These are phyloP conservation scores for Megalurothrips usitatus DNA, from an alignment of 2,888 invertebrate genomes.

Conservation along the genomic window DNA sequence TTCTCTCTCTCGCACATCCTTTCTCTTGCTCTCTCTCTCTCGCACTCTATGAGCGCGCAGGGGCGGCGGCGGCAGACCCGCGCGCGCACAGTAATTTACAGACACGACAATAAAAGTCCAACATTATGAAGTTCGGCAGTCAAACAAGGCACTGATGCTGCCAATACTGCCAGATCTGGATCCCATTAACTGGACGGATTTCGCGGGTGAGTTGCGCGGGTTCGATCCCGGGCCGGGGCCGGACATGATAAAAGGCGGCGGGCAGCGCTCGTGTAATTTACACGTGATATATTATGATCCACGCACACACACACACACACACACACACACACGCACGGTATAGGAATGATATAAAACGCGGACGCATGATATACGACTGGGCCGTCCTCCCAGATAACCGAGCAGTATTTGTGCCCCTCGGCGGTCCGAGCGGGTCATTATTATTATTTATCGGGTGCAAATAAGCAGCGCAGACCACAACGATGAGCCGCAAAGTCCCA, in stretches of 20 bases:
- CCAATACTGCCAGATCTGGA: too few species aligned
- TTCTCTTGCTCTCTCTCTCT: too few species aligned
- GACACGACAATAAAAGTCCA: background rate
- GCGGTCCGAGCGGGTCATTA: background rate
- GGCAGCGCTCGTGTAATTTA: background rate
- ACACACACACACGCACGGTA: background rate
- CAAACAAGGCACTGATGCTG: slow-evolving; percentile 1
- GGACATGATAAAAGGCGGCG: background rate
- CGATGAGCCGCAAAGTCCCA: too few species aligned
- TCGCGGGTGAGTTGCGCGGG: background rate
- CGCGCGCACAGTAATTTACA: background rate
- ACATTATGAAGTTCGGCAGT: slow-evolving; percentile 17
- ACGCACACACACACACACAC: background rate
- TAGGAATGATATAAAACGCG: slow-evolving; percentile 17
- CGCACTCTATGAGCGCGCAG: too few species aligned
- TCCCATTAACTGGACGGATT: too few species aligned
- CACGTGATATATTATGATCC: slow-evolving; percentile 23
- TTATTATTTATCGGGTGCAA: slow-evolving; percentile 8
- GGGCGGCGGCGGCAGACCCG: too few species aligned
- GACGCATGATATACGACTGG: background rate
- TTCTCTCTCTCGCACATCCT: background rate
- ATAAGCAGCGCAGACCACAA: background rate
- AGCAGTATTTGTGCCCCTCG: background rate
- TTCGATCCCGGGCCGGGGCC: background rate
- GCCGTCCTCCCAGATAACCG: background rate